phyloP scores from a whole-genome alignment of 1,140 invertebrate genomes.

The Ladona fulva region DNA sequence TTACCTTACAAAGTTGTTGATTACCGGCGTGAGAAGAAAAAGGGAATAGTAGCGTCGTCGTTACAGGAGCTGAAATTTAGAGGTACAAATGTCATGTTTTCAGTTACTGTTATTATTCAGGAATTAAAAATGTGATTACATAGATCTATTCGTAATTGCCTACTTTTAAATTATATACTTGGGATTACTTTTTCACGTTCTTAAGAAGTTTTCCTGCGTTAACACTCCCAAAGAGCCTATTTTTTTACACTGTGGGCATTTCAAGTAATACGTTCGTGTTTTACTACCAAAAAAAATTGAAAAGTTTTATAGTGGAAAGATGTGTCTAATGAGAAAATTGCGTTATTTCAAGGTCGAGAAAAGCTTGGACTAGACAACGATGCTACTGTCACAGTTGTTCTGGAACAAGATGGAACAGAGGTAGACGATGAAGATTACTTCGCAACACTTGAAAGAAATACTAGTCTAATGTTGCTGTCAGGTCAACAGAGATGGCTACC shows the following conservation, averaged over 20 bases:
- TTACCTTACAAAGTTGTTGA: neutral
- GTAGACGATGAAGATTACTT: slow-evolving; percentile 84
- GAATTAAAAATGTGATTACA: too few relatives aligned
- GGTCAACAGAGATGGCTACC: slow-evolving; percentile 61
- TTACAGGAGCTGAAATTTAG: neutral
- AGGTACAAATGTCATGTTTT: neutral
- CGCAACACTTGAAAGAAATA: slow-evolving; percentile 69
- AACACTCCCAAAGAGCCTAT: too few relatives aligned
- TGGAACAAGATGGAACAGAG: slow-evolving; percentile 78
- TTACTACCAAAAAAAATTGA: too few relatives aligned
- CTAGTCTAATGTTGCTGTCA: slow-evolving; percentile 66
- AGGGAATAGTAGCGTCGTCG: neutral
- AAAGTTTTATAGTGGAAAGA: too few relatives aligned
- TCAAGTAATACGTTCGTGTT: too few relatives aligned
- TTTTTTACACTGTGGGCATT: too few relatives aligned
- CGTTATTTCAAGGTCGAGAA: neutral
- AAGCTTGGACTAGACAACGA: neutral
- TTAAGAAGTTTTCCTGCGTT: too few relatives aligned
- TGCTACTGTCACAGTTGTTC: slow-evolving; percentile 16
- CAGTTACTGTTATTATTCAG: too few relatives aligned
- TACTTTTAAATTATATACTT: too few relatives aligned
- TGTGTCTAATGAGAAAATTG: neutral
- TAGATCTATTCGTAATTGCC: too few relatives aligned
- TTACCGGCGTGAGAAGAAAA: slow-evolving; percentile 8
- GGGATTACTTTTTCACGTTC: too few relatives aligned